Base-by-base conservation (phyloP, 1,140 invertebrate genomes). In the Temnothorax curvispinosus region DNA sequence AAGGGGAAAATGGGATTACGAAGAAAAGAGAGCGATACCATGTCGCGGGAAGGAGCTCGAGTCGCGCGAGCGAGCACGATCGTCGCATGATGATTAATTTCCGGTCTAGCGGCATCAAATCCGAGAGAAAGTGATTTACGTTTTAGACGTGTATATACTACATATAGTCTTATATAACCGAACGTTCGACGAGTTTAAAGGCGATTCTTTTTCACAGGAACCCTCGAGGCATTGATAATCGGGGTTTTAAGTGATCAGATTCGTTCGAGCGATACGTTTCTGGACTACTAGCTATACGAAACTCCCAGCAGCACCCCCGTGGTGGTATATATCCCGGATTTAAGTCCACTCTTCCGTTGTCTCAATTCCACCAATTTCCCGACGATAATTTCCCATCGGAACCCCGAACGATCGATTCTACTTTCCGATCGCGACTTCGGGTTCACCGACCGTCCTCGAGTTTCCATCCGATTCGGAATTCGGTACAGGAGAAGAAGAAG, bases 1-100 rank as follows among this genome's bases (percentile, higher is more conserved):
- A 82, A 82, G 69, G 18, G 15, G 67, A 82, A 82, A 82, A 82
- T 82, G 18, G 27, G 50, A 82, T 82, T 82, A 82, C 67, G 67
- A 35, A 41, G 54, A 74, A 74, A 74, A 82, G 52, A 56, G 54
- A 44, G 27, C 38, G 54, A 60, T 82, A 74, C 4, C 35, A 15
- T 41, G 67, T 74, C 38, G 38, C 18, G 18, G 54, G 38, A 82
- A 74, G 72, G 64, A 67, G 41, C 77, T 81, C n/a, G 64, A 81
- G 35, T 69, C 77, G 47, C 62, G 18, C 44, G 64, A 81, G 64
- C 64, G 47, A 71, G 21, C 78, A 47, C 38, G 78, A 72, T 82
- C 78, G 78, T 82, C 78, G 52, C 15, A 41, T 35, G 18, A 72
- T 74, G 80, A n/a, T 52, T 82, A 82, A 82, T 82, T 82, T 82